Evolutionary conservation across 1,140 invertebrate species (phyloP).

Genomic region (Danaus plexippus): DNA sequence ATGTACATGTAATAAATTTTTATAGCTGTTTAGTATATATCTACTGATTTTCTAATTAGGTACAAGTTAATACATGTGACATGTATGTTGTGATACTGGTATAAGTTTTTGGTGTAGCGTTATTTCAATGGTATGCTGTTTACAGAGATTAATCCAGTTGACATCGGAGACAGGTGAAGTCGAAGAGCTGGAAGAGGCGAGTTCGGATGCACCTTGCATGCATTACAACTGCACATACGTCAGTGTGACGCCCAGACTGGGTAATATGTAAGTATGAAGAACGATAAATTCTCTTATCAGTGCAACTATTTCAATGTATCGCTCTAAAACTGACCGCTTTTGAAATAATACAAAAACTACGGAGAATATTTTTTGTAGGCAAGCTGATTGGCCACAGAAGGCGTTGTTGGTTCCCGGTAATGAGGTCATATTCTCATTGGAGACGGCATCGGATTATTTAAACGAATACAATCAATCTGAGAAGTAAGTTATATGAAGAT

Average conservation of each 20-base stretch:
- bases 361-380: conserved; percentile 58
- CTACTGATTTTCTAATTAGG: too few species aligned
- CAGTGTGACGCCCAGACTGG: conserved; percentile 52
- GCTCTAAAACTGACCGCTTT: too few species aligned
- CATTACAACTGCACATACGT: conserved; percentile 61
- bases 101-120: too few species aligned
- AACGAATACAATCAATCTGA: conserved; percentile 84
- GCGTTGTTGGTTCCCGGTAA: conserved; percentile 93
- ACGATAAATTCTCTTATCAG: too few species aligned
- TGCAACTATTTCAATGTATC: too few species aligned
- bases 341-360: too few species aligned
- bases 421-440: conserved; percentile 94
- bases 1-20: too few species aligned
- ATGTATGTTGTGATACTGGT: not conserved
- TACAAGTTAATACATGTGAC: not conserved
- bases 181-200: conserved; percentile 43
- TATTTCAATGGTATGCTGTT: conserved; percentile 3
- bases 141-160: conserved; percentile 47
- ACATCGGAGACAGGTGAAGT: conserved; percentile 40
- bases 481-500: conserved; percentile 36
- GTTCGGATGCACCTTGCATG: conserved; percentile 39
- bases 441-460: conserved; percentile 95
- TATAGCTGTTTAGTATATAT: too few species aligned
- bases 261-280: conserved; percentile 47
- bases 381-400: conserved; percentile 88